Percentiles rank a stretch among this genome's conserved stretches.
These are phyloP conservation scores for Perizoma affinitatum DNA, from an alignment of 2,888 invertebrate species.

Conservation along the genomic window DNA sequence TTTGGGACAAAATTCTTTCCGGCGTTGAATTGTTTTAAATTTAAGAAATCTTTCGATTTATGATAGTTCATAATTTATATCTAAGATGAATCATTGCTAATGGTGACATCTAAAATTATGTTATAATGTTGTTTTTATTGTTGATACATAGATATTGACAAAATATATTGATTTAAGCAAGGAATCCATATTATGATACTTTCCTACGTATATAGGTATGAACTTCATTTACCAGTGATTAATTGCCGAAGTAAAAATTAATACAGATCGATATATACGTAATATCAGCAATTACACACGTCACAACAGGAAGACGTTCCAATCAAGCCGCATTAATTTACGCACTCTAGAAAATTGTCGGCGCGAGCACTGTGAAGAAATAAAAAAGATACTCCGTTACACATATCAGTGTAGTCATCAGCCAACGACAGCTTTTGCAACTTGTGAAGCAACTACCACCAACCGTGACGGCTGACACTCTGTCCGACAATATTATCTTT, in stretches of 20 bases:
- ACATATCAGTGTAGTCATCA: constrained; percentile 69
- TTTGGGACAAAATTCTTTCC: constrained; percentile 68
- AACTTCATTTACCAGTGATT: no score
- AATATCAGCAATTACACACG: constrained; percentile 28
- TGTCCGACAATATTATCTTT: constrained; percentile 45
- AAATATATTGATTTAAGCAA: no score
- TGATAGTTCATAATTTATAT: background rate
- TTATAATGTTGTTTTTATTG: no score
- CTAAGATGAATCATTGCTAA: no score
- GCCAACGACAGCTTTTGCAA: constrained; percentile 76
- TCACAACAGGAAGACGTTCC: constrained; percentile 36
- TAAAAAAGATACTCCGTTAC: constrained; percentile 64
- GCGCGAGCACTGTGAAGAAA: constrained; percentile 41
- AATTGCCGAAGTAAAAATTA: no score
- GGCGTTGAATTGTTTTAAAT: constrained; percentile 46
- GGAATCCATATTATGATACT: no score
- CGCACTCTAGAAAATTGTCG: constrained; percentile 38
- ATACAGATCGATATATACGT: constrained; percentile 5
- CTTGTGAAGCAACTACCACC: constrained; percentile 71
- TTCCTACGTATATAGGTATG: no score
- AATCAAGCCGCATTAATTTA: constrained; percentile 34
- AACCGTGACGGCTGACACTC: constrained; percentile 74
- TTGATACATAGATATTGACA: no score
- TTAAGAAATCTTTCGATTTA: background rate
- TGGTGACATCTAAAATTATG: no score